Conservation (phyloP, 2,888 invertebrate genomes). For the Eristalis arbustorum region DNA sequence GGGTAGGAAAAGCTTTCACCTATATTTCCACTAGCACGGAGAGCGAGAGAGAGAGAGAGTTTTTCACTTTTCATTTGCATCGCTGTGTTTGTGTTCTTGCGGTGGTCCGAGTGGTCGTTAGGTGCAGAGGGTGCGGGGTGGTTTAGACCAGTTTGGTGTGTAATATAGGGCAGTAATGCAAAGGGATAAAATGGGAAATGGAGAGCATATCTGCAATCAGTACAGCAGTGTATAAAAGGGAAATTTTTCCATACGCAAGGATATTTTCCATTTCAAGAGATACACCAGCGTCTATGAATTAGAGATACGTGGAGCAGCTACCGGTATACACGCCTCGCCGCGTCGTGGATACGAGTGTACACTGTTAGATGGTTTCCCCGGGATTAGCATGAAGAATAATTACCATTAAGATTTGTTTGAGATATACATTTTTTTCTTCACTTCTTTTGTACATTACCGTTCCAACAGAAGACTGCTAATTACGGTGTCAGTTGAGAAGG, state of each 20-base stretch:
- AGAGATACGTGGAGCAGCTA: neutral
- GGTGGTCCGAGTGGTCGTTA: neutral
- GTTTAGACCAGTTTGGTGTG: constrained; percentile 56
- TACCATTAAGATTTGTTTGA: neutral
- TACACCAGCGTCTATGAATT: constrained; percentile 38
- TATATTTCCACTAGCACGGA: constrained; percentile 46
- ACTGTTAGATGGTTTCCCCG: neutral
- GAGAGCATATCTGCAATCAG: constrained; percentile 68
- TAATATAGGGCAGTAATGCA: constrained; percentile 68
- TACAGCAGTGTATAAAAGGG: constrained; percentile 65
- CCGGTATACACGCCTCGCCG: neutral
- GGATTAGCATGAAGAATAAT: constrained; percentile 38
- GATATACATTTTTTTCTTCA: neutral
- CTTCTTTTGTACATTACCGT: neutral
- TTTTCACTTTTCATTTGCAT: constrained; percentile 39
- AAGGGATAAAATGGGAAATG: constrained; percentile 66
- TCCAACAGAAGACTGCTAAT: constrained; percentile 8
- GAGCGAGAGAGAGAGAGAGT: constrained; percentile 21
- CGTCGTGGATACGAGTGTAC: neutral
- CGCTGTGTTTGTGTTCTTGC: neutral
- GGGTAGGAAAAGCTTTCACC: constrained; percentile 57
- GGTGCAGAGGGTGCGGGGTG: neutral
- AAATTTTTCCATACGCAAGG: constrained; percentile 65
- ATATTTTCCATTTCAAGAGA: constrained; percentile 49
- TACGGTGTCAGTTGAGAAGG: neutral